Conservation (phyloP, 2,797 vertebrate species). For the Paratrypauchen microcephalus region DNA sequence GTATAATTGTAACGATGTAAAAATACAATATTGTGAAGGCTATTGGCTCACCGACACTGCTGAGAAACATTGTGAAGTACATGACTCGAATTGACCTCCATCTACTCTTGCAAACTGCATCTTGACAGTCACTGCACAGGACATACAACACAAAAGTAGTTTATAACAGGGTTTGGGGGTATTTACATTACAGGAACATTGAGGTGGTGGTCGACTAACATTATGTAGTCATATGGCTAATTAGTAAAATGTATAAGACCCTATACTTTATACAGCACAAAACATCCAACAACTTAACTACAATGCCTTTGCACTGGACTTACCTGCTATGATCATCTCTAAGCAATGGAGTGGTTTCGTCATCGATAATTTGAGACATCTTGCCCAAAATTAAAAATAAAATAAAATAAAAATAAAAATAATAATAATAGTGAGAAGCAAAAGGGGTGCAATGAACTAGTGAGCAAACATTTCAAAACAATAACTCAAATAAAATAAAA, state of each 20-base stretch:
- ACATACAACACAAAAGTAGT: slow-evolving; percentile 37
- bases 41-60: slow-evolving; percentile 89
- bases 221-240: neutral
- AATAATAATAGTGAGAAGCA: neutral
- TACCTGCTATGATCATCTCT: slow-evolving; percentile 70
- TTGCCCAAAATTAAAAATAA: neutral
- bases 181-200: neutral
- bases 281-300: neutral
- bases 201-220: neutral
- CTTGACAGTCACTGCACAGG: slow-evolving; percentile 66
- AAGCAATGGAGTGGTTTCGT: slow-evolving; percentile 65
- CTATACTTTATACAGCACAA: neutral
- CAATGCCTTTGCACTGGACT: slow-evolving; percentile 16
- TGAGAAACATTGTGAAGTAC: slow-evolving; percentile 98
- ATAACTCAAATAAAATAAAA: too few species aligned
- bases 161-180: neutral
- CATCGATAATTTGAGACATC: slow-evolving; percentile 68
- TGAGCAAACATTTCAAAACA: neutral
- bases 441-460: neutral
- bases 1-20: neutral
- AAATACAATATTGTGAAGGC: neutral
- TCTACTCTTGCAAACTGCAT: slow-evolving; percentile 82
- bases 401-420: too few species aligned
- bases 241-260: neutral
- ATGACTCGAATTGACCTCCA: slow-evolving; percentile 94